Evolutionary conservation across 2,888 invertebrate genomes (phyloP).

Genomic region (Scaptomyza caliginosa): DNA sequence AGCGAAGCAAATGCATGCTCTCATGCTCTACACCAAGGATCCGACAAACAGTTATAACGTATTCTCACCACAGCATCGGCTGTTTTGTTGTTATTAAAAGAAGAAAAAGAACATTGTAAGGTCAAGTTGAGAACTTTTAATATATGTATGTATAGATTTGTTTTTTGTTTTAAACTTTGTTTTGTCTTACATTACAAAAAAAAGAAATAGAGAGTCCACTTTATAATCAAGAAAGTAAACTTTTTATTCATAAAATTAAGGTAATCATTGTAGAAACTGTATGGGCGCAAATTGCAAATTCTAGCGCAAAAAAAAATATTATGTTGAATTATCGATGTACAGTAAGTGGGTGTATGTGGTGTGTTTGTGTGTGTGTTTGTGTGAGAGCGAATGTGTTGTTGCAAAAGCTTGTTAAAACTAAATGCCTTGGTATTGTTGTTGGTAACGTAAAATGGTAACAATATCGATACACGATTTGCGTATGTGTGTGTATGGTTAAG

Average conservation of each 20-base stretch:
- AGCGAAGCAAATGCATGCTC: too few relatives aligned
- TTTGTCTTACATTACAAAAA: neutral
- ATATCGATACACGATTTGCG: conserved; percentile 29
- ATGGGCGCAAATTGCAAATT: conserved; percentile 11
- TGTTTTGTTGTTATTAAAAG: too few relatives aligned
- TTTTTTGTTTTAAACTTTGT: neutral
- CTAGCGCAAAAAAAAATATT: conserved; percentile 8
- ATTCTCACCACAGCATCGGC: neutral
- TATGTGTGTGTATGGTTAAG: conserved; percentile 29
- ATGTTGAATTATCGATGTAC: neutral
- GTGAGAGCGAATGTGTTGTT: neutral
- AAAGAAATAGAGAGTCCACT: conserved; percentile 3
- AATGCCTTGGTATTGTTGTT: conserved; percentile 51
- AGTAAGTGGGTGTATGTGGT: neutral
- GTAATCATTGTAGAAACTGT: conserved; percentile 23
- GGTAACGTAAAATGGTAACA: conserved; percentile 24
- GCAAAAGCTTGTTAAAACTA: conserved; percentile 40
- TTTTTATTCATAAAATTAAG: conserved; percentile 38
- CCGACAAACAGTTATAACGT: too few relatives aligned
- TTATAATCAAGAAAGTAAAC: conserved; percentile 16
- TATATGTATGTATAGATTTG: neutral
- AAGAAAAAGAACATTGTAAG: neutral
- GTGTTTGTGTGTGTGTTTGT: neutral
- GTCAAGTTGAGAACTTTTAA: neutral
- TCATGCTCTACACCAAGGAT: too few relatives aligned